Conservation (phyloP, 2,113 vertebrate species). For the Paratilapia polleni region DNA sequence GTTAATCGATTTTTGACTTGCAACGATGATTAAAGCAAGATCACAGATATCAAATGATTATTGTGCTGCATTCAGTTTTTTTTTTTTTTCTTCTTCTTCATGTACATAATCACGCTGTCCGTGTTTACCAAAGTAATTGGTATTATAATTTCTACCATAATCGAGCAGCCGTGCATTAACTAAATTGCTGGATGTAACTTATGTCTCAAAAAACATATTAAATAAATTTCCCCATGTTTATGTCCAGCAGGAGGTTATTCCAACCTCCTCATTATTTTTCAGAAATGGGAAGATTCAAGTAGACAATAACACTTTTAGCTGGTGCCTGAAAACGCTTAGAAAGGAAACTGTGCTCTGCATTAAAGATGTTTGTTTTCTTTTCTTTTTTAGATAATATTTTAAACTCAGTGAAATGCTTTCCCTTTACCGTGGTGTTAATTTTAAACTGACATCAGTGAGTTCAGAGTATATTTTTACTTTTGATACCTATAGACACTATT, state of each 20-base stretch:
- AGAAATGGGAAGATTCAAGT: accelerated
- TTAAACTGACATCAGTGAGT: not conserved
- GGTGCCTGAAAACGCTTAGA: not conserved
- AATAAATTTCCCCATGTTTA: not conserved
- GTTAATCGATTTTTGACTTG: accelerated
- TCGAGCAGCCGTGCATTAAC: not conserved
- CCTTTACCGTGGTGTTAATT: not conserved
- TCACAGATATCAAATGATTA: not conserved
- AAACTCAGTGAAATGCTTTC: not conserved
- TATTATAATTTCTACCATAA: not conserved
- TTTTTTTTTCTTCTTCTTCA: not conserved
- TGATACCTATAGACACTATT: not conserved
- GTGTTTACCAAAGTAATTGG: not conserved
- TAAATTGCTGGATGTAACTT: not conserved
- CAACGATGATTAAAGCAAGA: not conserved
- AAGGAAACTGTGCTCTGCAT: not conserved
- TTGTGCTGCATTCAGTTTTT: not conserved
- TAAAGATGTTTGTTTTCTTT: too few relatives aligned
- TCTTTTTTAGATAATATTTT: not conserved
- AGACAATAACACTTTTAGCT: not conserved
- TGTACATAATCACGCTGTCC: not conserved
- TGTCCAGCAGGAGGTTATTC: not conserved
- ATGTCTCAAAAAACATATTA: not conserved
- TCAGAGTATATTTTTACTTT: accelerated
- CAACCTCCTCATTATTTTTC: not conserved